Conservation (phyloP, 2,888 invertebrate genomes). For the Epistrophe grossulariae region DNA sequence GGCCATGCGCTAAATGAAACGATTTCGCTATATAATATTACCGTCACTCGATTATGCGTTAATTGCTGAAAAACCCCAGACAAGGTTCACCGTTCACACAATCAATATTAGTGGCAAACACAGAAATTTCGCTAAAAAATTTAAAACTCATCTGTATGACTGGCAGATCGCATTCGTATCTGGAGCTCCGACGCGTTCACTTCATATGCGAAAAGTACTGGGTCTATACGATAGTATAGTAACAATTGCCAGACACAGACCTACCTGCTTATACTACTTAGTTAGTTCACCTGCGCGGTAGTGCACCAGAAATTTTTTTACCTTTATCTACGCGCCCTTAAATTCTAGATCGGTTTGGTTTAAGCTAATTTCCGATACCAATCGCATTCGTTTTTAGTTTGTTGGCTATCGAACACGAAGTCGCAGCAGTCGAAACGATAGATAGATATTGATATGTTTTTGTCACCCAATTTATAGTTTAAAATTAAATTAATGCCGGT, state of each 20-base stretch:
- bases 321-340: constrained; percentile 42
- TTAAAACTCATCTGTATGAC: constrained; percentile 68
- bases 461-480: constrained; percentile 1
- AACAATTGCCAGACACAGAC: not conserved
- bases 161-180: constrained; percentile 72
- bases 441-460: not conserved
- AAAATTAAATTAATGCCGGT: constrained; percentile 24
- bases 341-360: constrained; percentile 42
- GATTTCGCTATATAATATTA: constrained; percentile 44
- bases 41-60: constrained; percentile 55
- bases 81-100: constrained; percentile 47
- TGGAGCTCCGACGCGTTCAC: constrained; percentile 58
- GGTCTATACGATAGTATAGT: not conserved
- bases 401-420: constrained; percentile 28
- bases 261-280: constrained; percentile 31
- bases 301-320: constrained; percentile 17
- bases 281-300: constrained; percentile 25
- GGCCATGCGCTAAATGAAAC: constrained; percentile 40
- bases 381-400: constrained; percentile 31
- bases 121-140: constrained; percentile 45
- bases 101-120: constrained; percentile 53
- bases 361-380: constrained; percentile 37
- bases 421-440: not conserved
- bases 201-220: constrained; percentile 43
- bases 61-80: constrained; percentile 64